phyloP scores from a whole-genome alignment of 2,888 invertebrate species.

The Torymus tubicola region DNA sequence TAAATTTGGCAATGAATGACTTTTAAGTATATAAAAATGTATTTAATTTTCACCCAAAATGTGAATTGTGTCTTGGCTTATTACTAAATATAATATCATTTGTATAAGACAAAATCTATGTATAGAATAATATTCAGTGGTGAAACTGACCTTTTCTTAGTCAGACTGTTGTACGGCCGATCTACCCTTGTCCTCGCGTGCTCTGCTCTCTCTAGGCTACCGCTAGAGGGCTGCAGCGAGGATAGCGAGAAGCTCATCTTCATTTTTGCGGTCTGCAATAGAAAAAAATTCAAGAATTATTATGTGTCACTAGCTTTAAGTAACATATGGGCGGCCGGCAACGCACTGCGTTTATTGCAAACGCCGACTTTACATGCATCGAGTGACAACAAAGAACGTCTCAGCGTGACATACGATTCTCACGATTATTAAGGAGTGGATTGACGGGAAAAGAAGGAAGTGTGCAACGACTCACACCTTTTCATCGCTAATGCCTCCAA shows the following conservation, averaged over 20 bases:
- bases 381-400: too few species aligned
- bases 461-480: constrained; percentile 30
- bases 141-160: constrained; percentile 82
- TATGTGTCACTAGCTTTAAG: too few species aligned
- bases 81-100: too few species aligned
- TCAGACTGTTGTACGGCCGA: constrained; percentile 90
- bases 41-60: too few species aligned
- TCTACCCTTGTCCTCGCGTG: constrained; percentile 78
- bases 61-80: too few species aligned
- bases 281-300: constrained; percentile 27
- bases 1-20: too few species aligned
- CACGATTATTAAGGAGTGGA: constrained; percentile 35
- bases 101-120: too few species aligned
- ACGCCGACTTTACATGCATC: too few species aligned
- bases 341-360: too few species aligned
- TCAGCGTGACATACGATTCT: constrained; percentile 28
- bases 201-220: constrained; percentile 76
- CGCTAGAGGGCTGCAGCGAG: constrained; percentile 84
- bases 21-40: too few species aligned
- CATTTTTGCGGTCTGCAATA: constrained; percentile 73
- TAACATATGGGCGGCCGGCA: too few species aligned
- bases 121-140: too few species aligned
- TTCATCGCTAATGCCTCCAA: constrained; percentile 49
- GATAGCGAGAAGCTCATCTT: constrained; percentile 90
- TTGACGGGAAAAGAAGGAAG: constrained; percentile 18